Conservation (phyloP, 2,113 vertebrate species). For the Leptobrachium leishanense region DNA sequence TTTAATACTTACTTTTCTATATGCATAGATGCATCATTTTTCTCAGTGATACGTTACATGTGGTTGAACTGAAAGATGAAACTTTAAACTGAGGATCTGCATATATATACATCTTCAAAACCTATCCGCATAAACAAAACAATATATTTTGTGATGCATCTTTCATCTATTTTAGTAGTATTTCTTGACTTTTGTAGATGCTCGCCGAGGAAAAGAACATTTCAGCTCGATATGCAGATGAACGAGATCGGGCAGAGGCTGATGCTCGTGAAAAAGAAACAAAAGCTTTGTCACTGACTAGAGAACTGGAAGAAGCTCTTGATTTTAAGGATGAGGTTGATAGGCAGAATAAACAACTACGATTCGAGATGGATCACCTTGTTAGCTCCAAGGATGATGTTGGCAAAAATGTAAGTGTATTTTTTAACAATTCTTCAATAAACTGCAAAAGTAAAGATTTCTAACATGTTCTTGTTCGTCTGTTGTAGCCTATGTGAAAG, state of each 20-base stretch:
- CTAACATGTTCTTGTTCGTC: not conserved
- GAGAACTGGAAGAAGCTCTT: conserved; percentile 78
- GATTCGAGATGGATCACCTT: conserved; percentile 83
- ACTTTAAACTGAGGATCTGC: too few relatives aligned
- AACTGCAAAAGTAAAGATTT: not conserved
- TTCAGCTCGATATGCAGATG: conserved; percentile 76
- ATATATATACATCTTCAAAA: too few relatives aligned
- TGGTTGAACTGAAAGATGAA: too few relatives aligned
- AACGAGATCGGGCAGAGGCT: conserved; percentile 81
- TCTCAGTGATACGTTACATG: too few relatives aligned
- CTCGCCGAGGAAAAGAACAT: conserved; percentile 86
- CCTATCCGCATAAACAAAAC: too few relatives aligned
- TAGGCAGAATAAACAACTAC: conserved; percentile 79
- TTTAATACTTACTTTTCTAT: too few relatives aligned
- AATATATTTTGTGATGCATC: too few relatives aligned
- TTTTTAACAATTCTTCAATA: not conserved
- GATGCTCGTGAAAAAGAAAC: conserved; percentile 87
- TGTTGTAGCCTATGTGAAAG: not conserved
- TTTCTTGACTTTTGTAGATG: conserved; percentile 63
- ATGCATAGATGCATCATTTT: too few relatives aligned
- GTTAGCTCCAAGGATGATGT: conserved; percentile 89
- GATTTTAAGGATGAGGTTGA: conserved; percentile 82
- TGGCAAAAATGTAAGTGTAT: conserved; percentile 78
- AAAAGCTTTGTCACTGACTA: conserved; percentile 70
- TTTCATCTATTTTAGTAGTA: too few relatives aligned